These are phyloP conservation scores for Myotis lucifugus DNA, from an alignment of 2,113 vertebrate species.

Conservation along the genomic window DNA sequence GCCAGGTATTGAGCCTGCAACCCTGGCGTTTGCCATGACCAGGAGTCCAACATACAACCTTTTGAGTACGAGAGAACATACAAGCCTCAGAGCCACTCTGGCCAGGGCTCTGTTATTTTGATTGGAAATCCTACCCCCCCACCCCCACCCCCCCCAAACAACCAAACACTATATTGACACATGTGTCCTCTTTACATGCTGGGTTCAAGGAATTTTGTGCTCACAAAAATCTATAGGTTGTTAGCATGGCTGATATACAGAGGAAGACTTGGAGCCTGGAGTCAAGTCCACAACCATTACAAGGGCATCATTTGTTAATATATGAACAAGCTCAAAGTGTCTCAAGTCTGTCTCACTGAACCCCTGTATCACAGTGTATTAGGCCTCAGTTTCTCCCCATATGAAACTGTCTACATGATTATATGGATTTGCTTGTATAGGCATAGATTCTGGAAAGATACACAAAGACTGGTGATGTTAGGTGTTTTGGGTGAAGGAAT, in stretches of 20 bases:
- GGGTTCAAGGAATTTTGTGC: not conserved
- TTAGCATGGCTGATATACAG: not conserved
- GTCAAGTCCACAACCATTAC: not conserved
- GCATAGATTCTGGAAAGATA: too few species aligned
- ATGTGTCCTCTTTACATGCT: not conserved
- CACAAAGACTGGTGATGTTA: too few species aligned
- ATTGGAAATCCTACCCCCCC: too few species aligned
- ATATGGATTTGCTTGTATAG: too few species aligned
- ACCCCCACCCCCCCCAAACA: not conserved
- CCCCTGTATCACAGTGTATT: not conserved
- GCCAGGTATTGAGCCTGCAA: rapidly evolving
- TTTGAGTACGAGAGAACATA: rapidly evolving
- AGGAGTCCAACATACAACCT: too few species aligned
- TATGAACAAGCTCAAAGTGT: not conserved
- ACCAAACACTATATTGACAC: not conserved
- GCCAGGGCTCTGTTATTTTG: too few species aligned
- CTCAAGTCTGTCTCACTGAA: not conserved
- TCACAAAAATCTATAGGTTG: not conserved
- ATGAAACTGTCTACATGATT: too few species aligned
- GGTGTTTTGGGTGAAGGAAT: too few species aligned
- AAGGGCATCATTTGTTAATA: not conserved
- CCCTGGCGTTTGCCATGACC: too few species aligned
- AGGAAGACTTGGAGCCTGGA: not conserved
- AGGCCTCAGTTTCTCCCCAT: too few species aligned
- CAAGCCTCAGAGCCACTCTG: too few species aligned